Conservation (phyloP, 1,140 invertebrate species). For the Spodoptera litura region DNA sequence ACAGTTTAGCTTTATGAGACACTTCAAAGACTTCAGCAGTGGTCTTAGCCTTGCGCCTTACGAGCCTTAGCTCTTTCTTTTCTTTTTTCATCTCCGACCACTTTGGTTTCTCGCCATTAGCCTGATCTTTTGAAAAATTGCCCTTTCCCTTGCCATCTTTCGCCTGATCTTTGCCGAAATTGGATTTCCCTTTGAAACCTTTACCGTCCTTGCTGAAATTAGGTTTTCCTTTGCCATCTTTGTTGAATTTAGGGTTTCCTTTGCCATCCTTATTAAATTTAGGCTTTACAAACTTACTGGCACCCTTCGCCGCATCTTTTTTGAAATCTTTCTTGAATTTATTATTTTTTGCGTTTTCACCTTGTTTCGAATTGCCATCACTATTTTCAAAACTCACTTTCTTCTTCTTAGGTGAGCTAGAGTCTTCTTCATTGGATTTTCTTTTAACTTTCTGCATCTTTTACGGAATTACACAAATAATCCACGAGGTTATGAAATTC, state of each 20-base stretch:
- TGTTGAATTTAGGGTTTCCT: constrained; percentile 9
- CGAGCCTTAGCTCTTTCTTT: constrained; percentile 88
- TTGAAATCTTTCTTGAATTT: constrained; percentile 61
- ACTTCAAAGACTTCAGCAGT: constrained; percentile 89
- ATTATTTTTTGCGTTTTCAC: constrained; percentile 50
- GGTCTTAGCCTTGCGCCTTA: constrained; percentile 84
- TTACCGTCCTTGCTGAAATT: constrained; percentile 49
- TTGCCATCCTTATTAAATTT: constrained; percentile 56
- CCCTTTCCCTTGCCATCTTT: constrained; percentile 55
- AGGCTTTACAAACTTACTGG: constrained; percentile 44
- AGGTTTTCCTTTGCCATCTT: constrained; percentile 48
- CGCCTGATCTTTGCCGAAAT: constrained; percentile 45
- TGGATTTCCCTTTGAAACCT: constrained; percentile 22
- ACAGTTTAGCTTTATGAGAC: constrained; percentile 90
- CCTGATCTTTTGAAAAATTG: constrained; percentile 56
- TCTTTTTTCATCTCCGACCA: constrained; percentile 92
- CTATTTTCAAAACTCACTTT: constrained; percentile 56
- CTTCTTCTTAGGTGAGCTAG: constrained; percentile 67
- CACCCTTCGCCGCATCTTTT: constrained; percentile 51
- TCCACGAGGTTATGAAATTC: constrained; percentile 40
- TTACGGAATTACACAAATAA: constrained; percentile 29
- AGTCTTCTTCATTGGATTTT: constrained; percentile 62
- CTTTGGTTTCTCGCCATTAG: constrained; percentile 87
- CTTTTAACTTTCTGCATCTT: constrained; percentile 78
- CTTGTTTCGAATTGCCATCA: constrained; percentile 46